Conservation (phyloP, 2,113 vertebrate genomes). For the Chroicocephalus ridibundus region DNA sequence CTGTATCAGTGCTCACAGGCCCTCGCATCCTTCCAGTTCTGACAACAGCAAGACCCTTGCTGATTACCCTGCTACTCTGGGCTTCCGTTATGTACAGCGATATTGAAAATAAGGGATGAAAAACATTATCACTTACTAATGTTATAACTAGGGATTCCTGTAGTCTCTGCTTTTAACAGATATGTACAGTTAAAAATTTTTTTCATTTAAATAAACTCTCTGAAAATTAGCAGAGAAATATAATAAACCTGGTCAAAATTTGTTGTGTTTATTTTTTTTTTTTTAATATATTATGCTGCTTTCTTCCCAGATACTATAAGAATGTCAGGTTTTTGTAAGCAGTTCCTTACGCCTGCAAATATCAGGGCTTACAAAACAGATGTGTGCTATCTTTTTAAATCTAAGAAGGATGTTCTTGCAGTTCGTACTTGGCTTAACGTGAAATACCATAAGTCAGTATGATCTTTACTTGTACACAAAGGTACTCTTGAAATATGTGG, state of each 20-base stretch:
- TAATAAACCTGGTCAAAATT: neutral
- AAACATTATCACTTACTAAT: neutral
- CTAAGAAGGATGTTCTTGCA: neutral
- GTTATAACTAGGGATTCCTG: neutral
- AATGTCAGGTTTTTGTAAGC: neutral
- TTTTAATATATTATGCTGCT: neutral
- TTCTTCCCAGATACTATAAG: neutral
- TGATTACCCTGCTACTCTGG: neutral
- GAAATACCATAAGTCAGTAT: neutral
- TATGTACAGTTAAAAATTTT: neutral
- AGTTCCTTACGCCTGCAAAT: neutral
- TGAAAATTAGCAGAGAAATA: neutral
- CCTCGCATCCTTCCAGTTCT: neutral
- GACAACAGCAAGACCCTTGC: neutral
- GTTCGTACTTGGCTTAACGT: neutral
- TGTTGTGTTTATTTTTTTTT: neutral
- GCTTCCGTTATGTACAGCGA: neutral
- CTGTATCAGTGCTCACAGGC: neutral
- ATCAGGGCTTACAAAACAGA: slow-evolving; percentile 15
- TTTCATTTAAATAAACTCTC: neutral
- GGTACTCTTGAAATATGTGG: neutral
- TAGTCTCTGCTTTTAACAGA: neutral
- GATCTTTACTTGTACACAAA: neutral
- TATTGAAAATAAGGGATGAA: neutral
- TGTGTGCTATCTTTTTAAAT: neutral